Evolutionary conservation across 2,113 vertebrate genomes (phyloP), one percentile per base, ranked within the genome.

Genomic region (Ciconia stormi): DNA sequence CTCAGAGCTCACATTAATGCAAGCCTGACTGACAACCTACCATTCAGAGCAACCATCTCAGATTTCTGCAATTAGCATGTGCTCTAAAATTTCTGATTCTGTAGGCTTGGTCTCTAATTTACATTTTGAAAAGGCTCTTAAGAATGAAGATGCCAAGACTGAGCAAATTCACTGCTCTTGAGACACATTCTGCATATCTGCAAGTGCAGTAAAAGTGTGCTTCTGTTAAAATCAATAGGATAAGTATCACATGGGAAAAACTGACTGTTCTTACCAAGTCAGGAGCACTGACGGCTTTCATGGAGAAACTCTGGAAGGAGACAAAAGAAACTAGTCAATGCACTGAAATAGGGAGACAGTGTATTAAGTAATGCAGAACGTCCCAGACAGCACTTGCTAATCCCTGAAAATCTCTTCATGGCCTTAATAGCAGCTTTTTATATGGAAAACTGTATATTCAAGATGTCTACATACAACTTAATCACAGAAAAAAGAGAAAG

Each of bases 91-190:
- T 93, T 88, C 76, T 44, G 66, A 79, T 91, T 90, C 83, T 72
- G 42, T 90, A 82, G 50, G 23, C 29, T 71, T 85, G 78, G 53
- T 81, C 66, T 90, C 79, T 88, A 81, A 96, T 96, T 96, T 96
- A 62, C 90, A 96, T 95, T 96, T 95, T 96, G 73, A 97, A 97
- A 95, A 95, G 91, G 38, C 42, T 93, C 44, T 82, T 90, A 72
- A 93, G 93, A 94, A 92, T 47, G 71, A 96, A 95, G 70, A 73
- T 65, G 38, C 86, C 80, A 87, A 78, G 66, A 47, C 61, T 81
- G 69, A 77, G 50, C 16, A 80, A 90, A 89, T 79, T 90, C 66
- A 38, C 30, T 72, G 67, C 52, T 94, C 61, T 90, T 44, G 44
- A 86, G 80, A 76, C 61, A 27, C 46, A 84, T 77, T 79, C 53